Percentiles rank a stretch among this genome's conserved stretches.
Evolutionary conservation across 2,888 invertebrate species (phyloP).

Genomic region (Melanophora roralis): DNA sequence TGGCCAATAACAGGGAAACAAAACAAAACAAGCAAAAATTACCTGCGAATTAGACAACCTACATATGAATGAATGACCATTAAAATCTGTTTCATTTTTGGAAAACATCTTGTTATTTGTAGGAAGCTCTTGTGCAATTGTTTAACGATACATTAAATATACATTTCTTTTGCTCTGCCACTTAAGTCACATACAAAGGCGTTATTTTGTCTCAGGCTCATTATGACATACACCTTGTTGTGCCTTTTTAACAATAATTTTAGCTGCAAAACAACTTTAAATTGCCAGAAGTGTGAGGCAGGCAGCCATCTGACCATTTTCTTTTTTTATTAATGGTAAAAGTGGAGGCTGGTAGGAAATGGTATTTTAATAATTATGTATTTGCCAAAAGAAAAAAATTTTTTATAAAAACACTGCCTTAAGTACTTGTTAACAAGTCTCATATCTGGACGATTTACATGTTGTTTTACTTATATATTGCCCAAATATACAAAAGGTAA

Average conservation of each 20-base stretch:
- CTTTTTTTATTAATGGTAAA: neutral
- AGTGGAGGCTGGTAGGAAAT: slow-evolving; percentile 42
- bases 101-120: slow-evolving; percentile 57
- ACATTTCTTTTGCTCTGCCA: neutral
- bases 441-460: slow-evolving; percentile 75
- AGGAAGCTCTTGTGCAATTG: slow-evolving; percentile 56
- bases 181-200: slow-evolving; percentile 27
- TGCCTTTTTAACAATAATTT: neutral
- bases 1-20: neutral
- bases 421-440: slow-evolving; percentile 76
- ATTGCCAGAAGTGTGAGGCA: neutral
- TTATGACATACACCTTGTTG: slow-evolving; percentile 71
- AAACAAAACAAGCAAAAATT: slow-evolving; percentile 15
- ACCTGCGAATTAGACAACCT: slow-evolving; percentile 22
- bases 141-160: slow-evolving; percentile 37
- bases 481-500: slow-evolving; percentile 8
- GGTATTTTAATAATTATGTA: slow-evolving; percentile 56
- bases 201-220: slow-evolving; percentile 63
- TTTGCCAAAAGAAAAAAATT: neutral
- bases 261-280: neutral
- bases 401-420: slow-evolving; percentile 67
- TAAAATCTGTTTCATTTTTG: slow-evolving; percentile 36
- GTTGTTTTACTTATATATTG: slow-evolving; percentile 65
- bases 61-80: slow-evolving; percentile 47
- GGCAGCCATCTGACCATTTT: neutral